phyloP scores from a whole-genome alignment of 2,797 vertebrate species.

The Coregonus ussuriensis region DNA sequence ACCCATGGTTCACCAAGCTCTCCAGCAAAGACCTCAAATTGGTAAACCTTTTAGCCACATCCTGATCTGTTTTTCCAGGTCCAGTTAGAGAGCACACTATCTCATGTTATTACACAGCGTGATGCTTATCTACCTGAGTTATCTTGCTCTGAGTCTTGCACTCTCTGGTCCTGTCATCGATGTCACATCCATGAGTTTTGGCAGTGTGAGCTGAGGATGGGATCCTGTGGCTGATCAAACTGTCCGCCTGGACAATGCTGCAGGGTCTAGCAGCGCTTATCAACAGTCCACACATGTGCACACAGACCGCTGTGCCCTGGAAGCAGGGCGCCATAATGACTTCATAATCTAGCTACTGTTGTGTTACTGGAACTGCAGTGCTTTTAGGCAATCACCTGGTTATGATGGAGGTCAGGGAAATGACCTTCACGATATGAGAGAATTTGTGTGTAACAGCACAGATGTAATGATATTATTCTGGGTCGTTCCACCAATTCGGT shows the following conservation, averaged over 20 bases:
- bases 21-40: constrained; percentile 86
- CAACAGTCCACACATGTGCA: neutral
- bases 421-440: constrained; percentile 11
- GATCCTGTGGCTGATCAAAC: no score
- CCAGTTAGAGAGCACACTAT: constrained; percentile 1
- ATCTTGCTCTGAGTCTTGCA: neutral
- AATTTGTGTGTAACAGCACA: neutral
- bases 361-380: neutral
- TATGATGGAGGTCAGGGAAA: constrained; percentile 12
- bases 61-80: neutral
- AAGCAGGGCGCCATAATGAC: neutral
- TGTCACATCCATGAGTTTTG: no score
- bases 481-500: no score
- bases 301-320: neutral
- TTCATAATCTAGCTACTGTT: neutral
- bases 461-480: neutral
- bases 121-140: neutral
- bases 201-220: no score
- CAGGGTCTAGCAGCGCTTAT: neutral
- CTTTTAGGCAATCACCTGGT: neutral
- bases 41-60: constrained; percentile 68
- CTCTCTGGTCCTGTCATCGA: no score
- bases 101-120: neutral
- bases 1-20: constrained; percentile 90
- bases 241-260: neutral